Percentiles rank a stretch among this genome's conserved stretches.
Evolutionary conservation across 2,888 invertebrate genomes (phyloP).

Genomic region (Tenthredo scrophulariae): DNA sequence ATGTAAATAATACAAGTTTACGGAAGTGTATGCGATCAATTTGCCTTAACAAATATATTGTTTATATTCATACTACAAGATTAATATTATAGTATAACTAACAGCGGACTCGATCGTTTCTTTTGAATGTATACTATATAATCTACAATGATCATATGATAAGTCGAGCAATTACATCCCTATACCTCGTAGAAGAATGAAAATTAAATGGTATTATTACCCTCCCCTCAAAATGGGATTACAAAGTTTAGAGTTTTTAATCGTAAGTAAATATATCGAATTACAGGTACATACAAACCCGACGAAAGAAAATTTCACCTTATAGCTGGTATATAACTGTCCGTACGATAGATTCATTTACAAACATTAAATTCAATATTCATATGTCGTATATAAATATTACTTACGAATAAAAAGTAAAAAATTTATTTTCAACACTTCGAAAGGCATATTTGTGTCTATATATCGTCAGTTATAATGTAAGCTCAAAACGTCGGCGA

Average conservation of each 20-base stretch:
- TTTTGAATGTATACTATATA: background rate
- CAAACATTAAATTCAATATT: constrained; percentile 4
- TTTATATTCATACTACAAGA: constrained; percentile 35
- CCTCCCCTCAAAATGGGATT: constrained; percentile 31
- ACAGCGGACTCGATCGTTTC: constrained; percentile 25
- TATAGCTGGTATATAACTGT: background rate
- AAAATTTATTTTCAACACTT: constrained; percentile 58
- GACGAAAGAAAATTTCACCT: constrained; percentile 9
- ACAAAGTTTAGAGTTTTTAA: constrained; percentile 57
- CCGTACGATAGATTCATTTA: background rate
- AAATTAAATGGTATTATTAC: constrained; percentile 3
- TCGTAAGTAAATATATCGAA: constrained; percentile 49
- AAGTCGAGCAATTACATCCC: background rate
- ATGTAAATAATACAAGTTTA: constrained; percentile 46
- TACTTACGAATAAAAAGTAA: constrained; percentile 54
- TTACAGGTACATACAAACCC: constrained; percentile 2
- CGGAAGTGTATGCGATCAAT: constrained; percentile 43
- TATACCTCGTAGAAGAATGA: background rate
- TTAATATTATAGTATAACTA: constrained; percentile 29
- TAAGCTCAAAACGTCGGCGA: constrained; percentile 72
- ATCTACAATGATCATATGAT: background rate
- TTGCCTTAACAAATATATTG: constrained; percentile 33
- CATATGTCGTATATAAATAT: background rate
- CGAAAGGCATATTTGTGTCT: constrained; percentile 64
- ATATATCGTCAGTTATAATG: constrained; percentile 40